Percentiles rank a stretch among this genome's conserved stretches.
phyloP scores from a whole-genome alignment of 2,888 invertebrate species.

The Diaprepes abbreviatus region DNA sequence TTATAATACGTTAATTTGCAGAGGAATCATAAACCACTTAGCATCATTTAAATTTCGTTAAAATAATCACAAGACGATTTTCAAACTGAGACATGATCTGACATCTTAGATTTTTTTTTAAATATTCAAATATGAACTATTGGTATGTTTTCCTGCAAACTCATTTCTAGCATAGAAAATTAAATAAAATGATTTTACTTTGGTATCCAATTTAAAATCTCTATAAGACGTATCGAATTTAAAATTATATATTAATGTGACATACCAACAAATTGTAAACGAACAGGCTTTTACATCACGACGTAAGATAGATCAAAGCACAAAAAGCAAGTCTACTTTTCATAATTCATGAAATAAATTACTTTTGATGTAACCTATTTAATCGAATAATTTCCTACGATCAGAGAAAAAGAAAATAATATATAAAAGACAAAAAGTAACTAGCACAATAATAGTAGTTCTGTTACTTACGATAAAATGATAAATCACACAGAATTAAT shows the following conservation, averaged over 20 bases:
- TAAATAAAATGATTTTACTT: background rate
- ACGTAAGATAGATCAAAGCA: constrained; percentile 36
- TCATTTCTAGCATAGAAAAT: background rate
- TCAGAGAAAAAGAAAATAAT: background rate
- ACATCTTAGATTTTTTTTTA: no score
- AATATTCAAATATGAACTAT: no score
- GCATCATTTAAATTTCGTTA: no score
- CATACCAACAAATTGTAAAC: constrained; percentile 12
- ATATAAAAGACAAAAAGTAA: background rate
- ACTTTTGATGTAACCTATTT: constrained; percentile 4
- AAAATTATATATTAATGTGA: constrained; percentile 19
- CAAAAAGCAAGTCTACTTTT: constrained; percentile 26
- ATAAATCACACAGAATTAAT: no score
- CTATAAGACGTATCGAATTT: constrained; percentile 1
- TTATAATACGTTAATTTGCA: no score
- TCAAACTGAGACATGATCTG: no score
- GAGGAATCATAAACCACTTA: no score
- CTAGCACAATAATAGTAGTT: no score
- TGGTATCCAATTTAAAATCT: background rate
- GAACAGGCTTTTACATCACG: constrained; percentile 14
- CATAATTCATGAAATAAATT: constrained; percentile 28
- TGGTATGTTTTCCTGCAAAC: no score
- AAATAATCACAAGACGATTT: no score
- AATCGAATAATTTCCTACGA: background rate
- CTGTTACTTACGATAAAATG: no score